Base-by-base conservation (phyloP, 2,888 invertebrate genomes). In the Drosophila recens region DNA sequence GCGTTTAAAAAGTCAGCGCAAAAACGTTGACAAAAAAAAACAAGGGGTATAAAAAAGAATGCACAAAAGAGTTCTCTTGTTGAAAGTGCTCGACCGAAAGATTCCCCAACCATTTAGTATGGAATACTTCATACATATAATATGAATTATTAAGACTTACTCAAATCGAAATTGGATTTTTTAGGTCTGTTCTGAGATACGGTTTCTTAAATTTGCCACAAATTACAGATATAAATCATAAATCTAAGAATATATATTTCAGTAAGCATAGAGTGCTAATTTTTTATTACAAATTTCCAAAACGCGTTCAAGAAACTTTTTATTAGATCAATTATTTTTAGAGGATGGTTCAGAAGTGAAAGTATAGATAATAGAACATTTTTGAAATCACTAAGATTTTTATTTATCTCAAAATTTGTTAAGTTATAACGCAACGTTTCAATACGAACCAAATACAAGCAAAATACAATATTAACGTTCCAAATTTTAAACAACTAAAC, bases 1-100 rank as follows among this genome's bases (percentile, higher is more conserved):
- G 71, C 68, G 40, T 66, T 76, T 72, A 59, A 74, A 76, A 66
- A 63, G 67, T 64, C 70, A 68, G 43, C 42, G 6, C 61, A 67
- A 57, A 62, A 51, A 42, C 42, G 51, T 40, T 43, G 10, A 42
- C 40, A 57, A 4, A 13, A 72, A 36, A 58, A 49, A 64, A 30
- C n/a, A 10, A 54, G 36, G 34, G 27, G 5, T 27, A 6, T 34
- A 9, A 4, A 65, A 56, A 23, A 6, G 6, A 33, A 34, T 2
- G 17, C 49, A n/a, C 8, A 5, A 10, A 33, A 42, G 42, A n/a
- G 17, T 23, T 38, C 49, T 51, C 45, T 4, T 42, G 43, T 40
- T 11, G 30, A 69, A 52, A 11, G 64, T 63, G 40, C 53, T 72
- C 38, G 45, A 59, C 51, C n/a, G 13, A 15, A 30, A 52, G 48